A percentile compares a stretch with the other conserved stretches of the same genome.
phyloP scores from a whole-genome alignment of 2,888 invertebrate genomes.

The Atherix ibis region DNA sequence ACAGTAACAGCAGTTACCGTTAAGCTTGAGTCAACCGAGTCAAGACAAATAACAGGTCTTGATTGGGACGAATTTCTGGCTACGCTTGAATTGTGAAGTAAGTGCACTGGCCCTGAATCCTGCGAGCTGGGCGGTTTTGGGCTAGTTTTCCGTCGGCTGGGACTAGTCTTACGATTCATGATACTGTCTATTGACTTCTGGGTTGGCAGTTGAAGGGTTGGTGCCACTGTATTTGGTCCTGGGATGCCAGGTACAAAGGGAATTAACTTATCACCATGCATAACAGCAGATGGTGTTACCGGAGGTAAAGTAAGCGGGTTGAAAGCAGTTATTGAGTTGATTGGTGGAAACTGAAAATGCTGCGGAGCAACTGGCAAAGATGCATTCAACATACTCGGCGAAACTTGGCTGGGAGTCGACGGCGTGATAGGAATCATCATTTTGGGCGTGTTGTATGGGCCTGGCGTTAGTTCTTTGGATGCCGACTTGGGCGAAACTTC shows the following conservation, averaged over 20 bases:
- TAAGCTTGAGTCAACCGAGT: neutral
- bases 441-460: slow-evolving; percentile 29
- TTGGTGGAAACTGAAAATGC: slow-evolving; percentile 50
- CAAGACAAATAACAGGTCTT: slow-evolving; percentile 7
- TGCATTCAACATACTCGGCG: slow-evolving; percentile 17
- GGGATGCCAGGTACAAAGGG: slow-evolving; percentile 80
- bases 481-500: slow-evolving; percentile 25
- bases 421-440: slow-evolving; percentile 40
- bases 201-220: slow-evolving; percentile 15
- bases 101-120: too few species aligned
- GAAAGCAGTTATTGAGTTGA: slow-evolving; percentile 52
- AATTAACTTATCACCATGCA: slow-evolving; percentile 58
- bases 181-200: slow-evolving; percentile 12
- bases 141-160: slow-evolving; percentile 24
- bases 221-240: slow-evolving; percentile 52
- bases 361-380: slow-evolving; percentile 13
- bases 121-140: slow-evolving; percentile 14
- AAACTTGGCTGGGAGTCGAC: slow-evolving; percentile 39
- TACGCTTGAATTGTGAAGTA: neutral
- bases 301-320: slow-evolving; percentile 51
- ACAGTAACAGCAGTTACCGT: too few species aligned
- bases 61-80: neutral
- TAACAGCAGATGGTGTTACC: slow-evolving; percentile 31
- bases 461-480: slow-evolving; percentile 19
- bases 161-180: slow-evolving; percentile 19